Percentiles rank a stretch among this genome's conserved stretches.
These are phyloP conservation scores for Acleris cristana DNA, from an alignment of 2,888 invertebrate species.

Conservation along the genomic window DNA sequence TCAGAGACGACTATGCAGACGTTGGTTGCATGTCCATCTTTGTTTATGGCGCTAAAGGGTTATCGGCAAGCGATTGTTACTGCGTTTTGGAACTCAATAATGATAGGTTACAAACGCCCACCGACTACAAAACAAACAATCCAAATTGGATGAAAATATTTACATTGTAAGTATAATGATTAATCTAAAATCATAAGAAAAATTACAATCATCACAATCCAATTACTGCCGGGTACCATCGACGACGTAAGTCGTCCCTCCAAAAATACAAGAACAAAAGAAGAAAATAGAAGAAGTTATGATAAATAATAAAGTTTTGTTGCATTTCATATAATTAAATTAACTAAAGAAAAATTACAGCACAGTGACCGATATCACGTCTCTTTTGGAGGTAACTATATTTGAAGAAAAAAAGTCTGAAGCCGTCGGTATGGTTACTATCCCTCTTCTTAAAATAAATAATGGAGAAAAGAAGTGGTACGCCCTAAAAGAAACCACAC, in stretches of 20 bases:
- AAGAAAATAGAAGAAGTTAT: no score
- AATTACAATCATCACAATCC: no score
- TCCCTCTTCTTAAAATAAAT: constrained; percentile 92
- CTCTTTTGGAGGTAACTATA: constrained; percentile 94
- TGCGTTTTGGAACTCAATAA: constrained; percentile 97
- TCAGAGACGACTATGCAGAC: constrained; percentile 79
- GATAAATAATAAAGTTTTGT: neutral
- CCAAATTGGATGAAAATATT: constrained; percentile 99
- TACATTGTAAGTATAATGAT: constrained; percentile 89
- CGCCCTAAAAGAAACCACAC: constrained; percentile 95
- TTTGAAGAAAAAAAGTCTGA: constrained; percentile 98
- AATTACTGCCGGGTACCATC: no score
- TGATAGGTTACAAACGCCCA: constrained; percentile 96
- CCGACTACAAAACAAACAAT: constrained; percentile 96
- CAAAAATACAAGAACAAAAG: neutral
- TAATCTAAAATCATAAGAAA: neutral
- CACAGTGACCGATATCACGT: constrained; percentile 95
- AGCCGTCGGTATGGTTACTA: constrained; percentile 94
- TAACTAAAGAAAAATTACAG: constrained; percentile 66
- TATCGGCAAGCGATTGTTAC: constrained; percentile 96
- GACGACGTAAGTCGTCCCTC: no score
- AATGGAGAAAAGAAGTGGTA: constrained; percentile 97
- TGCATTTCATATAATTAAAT: neutral
- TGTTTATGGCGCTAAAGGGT: constrained; percentile 91
- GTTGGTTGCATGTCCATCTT: constrained; percentile 96